A percentile compares a stretch with the other conserved stretches of the same genome.
phyloP scores from a whole-genome alignment of 2,888 invertebrate genomes.

The Tenthredo mesomela region DNA sequence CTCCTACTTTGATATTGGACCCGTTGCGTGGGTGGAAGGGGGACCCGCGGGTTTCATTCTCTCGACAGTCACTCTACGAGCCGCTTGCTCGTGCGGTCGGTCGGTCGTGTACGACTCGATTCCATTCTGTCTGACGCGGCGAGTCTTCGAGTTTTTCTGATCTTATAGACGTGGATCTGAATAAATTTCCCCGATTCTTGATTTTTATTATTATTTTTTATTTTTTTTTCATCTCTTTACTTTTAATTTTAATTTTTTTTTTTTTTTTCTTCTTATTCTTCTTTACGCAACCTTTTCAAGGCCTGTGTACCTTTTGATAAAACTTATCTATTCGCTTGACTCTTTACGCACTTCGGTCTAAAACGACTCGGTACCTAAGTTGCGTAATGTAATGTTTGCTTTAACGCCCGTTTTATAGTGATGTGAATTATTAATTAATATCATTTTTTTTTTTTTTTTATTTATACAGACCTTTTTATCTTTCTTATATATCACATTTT shows the following conservation, averaged over 20 bases:
- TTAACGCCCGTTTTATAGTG: slow-evolving; percentile 9
- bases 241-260: not conserved
- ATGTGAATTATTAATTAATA: slow-evolving; percentile 1
- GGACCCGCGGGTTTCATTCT: slow-evolving; percentile 37
- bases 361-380: not conserved
- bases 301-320: not conserved
- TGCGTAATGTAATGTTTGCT: slow-evolving; percentile 23
- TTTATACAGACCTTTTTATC: too few relatives aligned
- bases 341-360: not conserved
- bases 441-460: not conserved
- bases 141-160: not conserved
- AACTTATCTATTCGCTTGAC: not conserved
- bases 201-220: not conserved
- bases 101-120: slow-evolving; percentile 10
- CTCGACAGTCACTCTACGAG: slow-evolving; percentile 50
- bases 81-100: slow-evolving; percentile 47
- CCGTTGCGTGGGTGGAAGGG: slow-evolving; percentile 50
- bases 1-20: slow-evolving; percentile 47
- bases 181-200: not conserved
- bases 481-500: not conserved
- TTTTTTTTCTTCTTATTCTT: not conserved
- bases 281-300: not conserved
- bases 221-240: not conserved
- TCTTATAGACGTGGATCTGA: not conserved
- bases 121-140: not conserved